Evolutionary conservation across 1,140 invertebrate genomes (phyloP), one percentile per base, ranked within the genome.

Genomic region (Mactra quadrangularis): DNA sequence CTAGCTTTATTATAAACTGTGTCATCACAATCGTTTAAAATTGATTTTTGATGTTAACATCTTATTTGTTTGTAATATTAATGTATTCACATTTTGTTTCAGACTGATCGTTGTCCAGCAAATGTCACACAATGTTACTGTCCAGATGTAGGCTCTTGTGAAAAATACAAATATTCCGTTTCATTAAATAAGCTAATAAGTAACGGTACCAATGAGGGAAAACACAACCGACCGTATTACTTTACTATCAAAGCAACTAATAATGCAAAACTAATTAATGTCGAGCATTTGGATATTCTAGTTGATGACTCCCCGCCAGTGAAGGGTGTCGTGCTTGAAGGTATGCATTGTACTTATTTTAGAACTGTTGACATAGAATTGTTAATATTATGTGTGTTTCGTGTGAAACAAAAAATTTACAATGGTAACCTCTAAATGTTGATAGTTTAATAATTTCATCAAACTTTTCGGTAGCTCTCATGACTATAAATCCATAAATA

Each of bases 241-340:
- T 78, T 86, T 70, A 59, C 76, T n/a, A 60, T 88, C 27, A 74
- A 59, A 38, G 84, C 60, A 25, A 86, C 77, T 22, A 88, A 88
- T 53, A 70, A 45, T 9, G 87, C 87, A 0, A 19, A n/a, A 3
- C 75, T 88, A 22, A 25, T 25, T 17, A 72, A 47, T 15, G 62
- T 53, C 9, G 62, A 85, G 53, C 29, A 68, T 45, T 6, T 84
- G 0, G 62, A 83, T 41, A 81, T 89, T 19, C 38, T 82, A 9
- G 74, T 86, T 1, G 87, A 89, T 45, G 72, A 82, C 13, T 86
- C 86, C 15, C 84, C 85, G n/a, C 87, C 87, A 3, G 47, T 41
- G n/a, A 29, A 17, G 25, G 87, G 87, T 15, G 68, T 75, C 7
- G 76, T 86, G 0, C 45, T 31, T n/a, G 87, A 89, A 82, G 71